Evolutionary conservation across 2,113 vertebrate species (phyloP), one percentile per base, ranked within the genome.

Genomic region (Caloenas nicobarica): DNA sequence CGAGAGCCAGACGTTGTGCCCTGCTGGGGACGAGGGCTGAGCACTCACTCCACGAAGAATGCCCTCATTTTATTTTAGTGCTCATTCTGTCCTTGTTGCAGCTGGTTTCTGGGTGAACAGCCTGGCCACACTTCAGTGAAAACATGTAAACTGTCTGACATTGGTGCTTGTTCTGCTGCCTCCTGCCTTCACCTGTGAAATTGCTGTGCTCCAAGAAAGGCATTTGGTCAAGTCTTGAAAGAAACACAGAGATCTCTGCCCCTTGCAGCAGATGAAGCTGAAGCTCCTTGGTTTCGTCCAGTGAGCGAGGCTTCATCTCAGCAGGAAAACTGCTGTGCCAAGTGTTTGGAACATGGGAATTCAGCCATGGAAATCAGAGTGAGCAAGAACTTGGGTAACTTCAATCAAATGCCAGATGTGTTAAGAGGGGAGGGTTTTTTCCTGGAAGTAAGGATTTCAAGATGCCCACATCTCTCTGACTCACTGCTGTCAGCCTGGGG

Each of bases 91-190:
- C 60, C 46, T 78, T 38, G 21, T 88, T 64, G 65, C 33, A 56
- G 25, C n/a, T 70, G 29, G 2, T 84, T 84, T 44, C 42, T 79
- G 53, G n/a, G 15, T 28, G 21, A 62, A 29, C 1, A 2, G 46
- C 42, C 31, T 78, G 22, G 34, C 61, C 14, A 9, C 24, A 7
- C 14, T 11, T 46, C 51, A 21, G 25, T 70, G 56, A 62, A 71
- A 42, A 81, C 23, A 11, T 7, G 1, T 56, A 28, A 60, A 56
- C 87, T 17, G 51, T 46, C 23, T 68, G 87, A 79, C 7, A 3
- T 10, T 60, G 61, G 53, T 91, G 74, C 85, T 78, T 71, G 57
- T 70, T 89, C 48, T 85, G 91, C 51, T 93, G 73, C 73, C 46
- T 91, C 26, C 78, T 95, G 60, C 70, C 77, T 84, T 92, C 50